These are phyloP conservation scores for Elegia similella DNA, from an alignment of 2,888 invertebrate genomes.

Conservation along the genomic window DNA sequence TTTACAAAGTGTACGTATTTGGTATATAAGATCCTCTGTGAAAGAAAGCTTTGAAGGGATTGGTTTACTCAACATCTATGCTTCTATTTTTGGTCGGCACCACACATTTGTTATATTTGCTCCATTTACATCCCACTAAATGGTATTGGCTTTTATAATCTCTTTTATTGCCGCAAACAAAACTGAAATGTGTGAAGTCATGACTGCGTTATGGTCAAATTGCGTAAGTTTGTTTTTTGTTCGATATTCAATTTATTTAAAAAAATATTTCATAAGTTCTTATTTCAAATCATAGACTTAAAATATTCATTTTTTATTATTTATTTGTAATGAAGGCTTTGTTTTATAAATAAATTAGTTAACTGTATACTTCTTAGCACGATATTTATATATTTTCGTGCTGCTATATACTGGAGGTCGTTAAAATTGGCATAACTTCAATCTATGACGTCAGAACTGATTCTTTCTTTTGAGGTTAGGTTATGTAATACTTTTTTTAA, in stretches of 20 bases:
- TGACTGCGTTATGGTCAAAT: conserved; percentile 68
- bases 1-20: conserved; percentile 37
- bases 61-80: conserved; percentile 44
- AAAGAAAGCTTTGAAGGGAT: conserved; percentile 45
- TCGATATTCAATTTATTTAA: background rate
- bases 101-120: conserved; percentile 40
- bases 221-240: conserved; percentile 31
- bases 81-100: conserved; percentile 56
- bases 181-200: conserved; percentile 33
- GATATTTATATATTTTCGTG: conserved; percentile 30
- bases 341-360: conserved; percentile 15
- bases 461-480: conserved; percentile 57
- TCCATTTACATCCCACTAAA: conserved; percentile 34
- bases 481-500: conserved; percentile 68
- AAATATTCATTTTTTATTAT: background rate
- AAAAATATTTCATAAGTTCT: background rate
- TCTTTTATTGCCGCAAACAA: conserved; percentile 13
- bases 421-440: conserved; percentile 28
- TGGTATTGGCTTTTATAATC: conserved; percentile 23
- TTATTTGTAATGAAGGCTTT: background rate
- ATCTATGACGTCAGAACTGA: conserved; percentile 47
- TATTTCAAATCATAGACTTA: background rate
- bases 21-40: conserved; percentile 38
- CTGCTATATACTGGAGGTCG: conserved; percentile 27
- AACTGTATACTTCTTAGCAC: conserved; percentile 27